These are phyloP conservation scores for Drosophila greeni DNA, from an alignment of 2,888 invertebrate genomes.

Conservation along the genomic window DNA sequence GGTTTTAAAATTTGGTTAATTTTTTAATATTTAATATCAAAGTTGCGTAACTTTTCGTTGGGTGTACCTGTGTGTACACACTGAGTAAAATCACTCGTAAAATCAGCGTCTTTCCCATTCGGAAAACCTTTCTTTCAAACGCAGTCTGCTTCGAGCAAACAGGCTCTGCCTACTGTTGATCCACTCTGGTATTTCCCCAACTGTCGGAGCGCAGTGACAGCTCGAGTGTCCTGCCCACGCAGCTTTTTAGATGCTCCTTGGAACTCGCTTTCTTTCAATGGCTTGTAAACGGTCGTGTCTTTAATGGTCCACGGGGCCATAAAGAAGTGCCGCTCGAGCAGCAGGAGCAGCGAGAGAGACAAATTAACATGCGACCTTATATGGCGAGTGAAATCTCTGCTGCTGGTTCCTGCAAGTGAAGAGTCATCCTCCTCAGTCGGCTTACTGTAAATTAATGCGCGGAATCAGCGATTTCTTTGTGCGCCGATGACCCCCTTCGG, in stretches of 20 bases:
- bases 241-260: conserved; percentile 39
- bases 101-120: neutral
- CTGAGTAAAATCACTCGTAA: neutral
- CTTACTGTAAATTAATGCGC: conserved; percentile 58
- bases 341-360: conserved; percentile 45
- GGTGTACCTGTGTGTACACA: neutral
- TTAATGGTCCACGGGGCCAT: conserved; percentile 37
- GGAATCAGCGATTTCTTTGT: conserved; percentile 61
- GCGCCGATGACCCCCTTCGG: conserved; percentile 63
- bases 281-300: conserved; percentile 55
- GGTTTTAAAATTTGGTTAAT: too few relatives aligned
- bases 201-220: conserved; percentile 9
- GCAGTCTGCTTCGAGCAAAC: neutral
- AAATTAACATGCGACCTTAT: conserved; percentile 55
- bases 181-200: conserved; percentile 19
- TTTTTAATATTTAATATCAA: too few relatives aligned
- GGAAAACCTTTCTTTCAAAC: conserved; percentile 10
- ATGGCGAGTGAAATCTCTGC: conserved; percentile 62
- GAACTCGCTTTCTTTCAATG: conserved; percentile 49
- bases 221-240: conserved; percentile 51
- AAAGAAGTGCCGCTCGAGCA: conserved; percentile 28
- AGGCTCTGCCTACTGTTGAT: conserved; percentile 18
- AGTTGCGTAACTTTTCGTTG: neutral
- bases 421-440: conserved; percentile 55
- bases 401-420: conserved; percentile 32